phyloP scores from a whole-genome alignment of 2,113 vertebrate genomes.

The Alexandromys fortis region DNA sequence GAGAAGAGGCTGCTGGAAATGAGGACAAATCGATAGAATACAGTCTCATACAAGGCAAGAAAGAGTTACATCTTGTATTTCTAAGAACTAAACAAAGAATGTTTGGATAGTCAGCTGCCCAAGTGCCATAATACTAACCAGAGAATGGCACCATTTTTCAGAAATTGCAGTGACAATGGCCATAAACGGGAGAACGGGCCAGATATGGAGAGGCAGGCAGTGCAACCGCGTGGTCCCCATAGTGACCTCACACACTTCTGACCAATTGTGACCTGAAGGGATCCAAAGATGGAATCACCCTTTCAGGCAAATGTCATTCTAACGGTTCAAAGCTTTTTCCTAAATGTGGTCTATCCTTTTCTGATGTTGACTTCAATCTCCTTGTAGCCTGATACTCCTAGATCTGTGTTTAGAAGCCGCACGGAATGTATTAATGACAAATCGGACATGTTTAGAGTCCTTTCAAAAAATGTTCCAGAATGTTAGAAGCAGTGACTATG shows the following conservation, averaged over 20 bases:
- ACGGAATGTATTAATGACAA: too few species aligned
- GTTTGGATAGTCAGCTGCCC: not conserved
- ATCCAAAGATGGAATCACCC: not conserved
- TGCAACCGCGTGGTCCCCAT: not conserved
- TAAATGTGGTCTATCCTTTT: not conserved
- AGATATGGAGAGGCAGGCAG: not conserved
- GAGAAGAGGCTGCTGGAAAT: not conserved
- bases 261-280: not conserved
- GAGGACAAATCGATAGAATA: constrained; percentile 5
- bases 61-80: not conserved
- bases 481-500: not conserved
- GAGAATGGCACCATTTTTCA: not conserved
- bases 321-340: not conserved
- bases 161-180: not conserved
- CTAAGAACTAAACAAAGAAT: constrained; percentile 25
- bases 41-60: not conserved
- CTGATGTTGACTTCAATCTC: not conserved
- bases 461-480: not conserved
- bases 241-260: not conserved
- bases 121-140: not conserved
- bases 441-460: not conserved
- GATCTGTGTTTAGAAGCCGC: not conserved
- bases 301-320: too few species aligned
- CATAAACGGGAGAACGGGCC: not conserved
- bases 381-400: not conserved